Evolutionary conservation across 2,113 vertebrate species (phyloP).

Genomic region (Platichthys stellatus): DNA sequence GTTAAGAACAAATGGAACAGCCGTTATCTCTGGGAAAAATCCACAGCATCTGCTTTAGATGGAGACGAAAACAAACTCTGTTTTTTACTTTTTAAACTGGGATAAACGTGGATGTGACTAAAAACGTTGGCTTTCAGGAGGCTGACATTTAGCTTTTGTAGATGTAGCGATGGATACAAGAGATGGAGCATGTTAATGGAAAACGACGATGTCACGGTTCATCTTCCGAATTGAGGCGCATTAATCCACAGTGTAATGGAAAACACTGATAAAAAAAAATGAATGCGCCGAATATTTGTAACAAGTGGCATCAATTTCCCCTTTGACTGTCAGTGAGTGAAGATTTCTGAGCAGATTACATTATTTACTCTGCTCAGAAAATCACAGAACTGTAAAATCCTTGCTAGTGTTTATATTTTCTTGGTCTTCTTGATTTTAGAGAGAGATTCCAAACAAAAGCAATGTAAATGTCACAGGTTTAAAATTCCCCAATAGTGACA

Average conservation of each 20-base stretch:
- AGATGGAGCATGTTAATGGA: conserved; percentile 72
- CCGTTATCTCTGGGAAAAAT: conserved; percentile 74
- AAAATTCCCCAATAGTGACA: conserved; percentile 64
- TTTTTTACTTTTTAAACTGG: conserved; percentile 65
- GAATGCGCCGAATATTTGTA: conserved; percentile 65
- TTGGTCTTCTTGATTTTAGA: conserved; percentile 50
- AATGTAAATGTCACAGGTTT: conserved; percentile 65
- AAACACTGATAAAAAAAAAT: conserved; percentile 72
- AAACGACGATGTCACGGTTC: conserved; percentile 76
- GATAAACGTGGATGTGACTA: conserved; percentile 65
- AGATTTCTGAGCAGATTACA: conserved; percentile 67
- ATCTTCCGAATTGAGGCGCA: conserved; percentile 71
- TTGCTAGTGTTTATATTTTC: conserved; percentile 36
- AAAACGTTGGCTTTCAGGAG: conserved; percentile 70
- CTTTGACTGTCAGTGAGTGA: conserved; percentile 64
- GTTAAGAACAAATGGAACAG: conserved; percentile 76
- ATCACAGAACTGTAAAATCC: conserved; percentile 55
- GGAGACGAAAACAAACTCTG: conserved; percentile 61
- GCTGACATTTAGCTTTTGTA: conserved; percentile 78
- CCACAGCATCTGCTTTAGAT: conserved; percentile 70
- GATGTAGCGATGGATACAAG: conserved; percentile 72
- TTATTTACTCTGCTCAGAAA: conserved; percentile 65
- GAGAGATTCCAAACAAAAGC: conserved; percentile 56
- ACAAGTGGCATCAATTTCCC: conserved; percentile 68
- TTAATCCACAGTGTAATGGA: conserved; percentile 75